phyloP scores from a whole-genome alignment of 2,888 invertebrate genomes.

The Mantis religiosa region DNA sequence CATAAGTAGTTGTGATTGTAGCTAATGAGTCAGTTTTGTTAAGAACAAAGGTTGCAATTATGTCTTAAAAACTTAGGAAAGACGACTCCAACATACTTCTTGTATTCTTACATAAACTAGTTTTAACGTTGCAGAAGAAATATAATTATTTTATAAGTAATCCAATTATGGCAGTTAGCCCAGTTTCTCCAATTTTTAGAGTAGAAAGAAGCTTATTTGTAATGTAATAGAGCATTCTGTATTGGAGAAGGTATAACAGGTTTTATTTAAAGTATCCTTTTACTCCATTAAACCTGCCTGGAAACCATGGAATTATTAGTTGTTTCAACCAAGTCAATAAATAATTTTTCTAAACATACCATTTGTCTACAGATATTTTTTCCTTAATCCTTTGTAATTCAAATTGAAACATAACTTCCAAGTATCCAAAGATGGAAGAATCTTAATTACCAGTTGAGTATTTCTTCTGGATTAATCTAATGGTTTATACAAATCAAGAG shows the following conservation, averaged over 20 bases:
- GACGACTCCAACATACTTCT: not conserved
- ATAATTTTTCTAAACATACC: not conserved
- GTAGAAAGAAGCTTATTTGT: no score
- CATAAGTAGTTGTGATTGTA: no score
- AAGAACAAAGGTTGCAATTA: no score
- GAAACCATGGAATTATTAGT: not conserved
- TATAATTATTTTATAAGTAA: not conserved
- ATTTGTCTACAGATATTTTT: not conserved
- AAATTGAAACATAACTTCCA: no score
- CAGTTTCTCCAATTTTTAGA: not conserved
- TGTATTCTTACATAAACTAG: not conserved
- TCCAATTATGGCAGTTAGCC: not conserved
- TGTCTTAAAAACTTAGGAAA: no score
- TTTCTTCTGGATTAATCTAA: no score
- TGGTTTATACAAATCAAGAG: no score
- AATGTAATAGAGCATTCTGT: not conserved
- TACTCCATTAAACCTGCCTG: not conserved
- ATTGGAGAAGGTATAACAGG: not conserved
- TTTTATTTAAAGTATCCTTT: not conserved
- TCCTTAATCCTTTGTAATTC: not conserved
- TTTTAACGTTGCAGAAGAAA: not conserved
- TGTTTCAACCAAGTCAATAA: not conserved
- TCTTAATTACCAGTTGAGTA: no score
- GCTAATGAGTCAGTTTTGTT: no score
- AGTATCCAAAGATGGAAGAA: no score